A percentile compares a stretch with the other conserved stretches of the same genome.
phyloP scores from a whole-genome alignment of 2,113 vertebrate species.

The Eptesicus fuscus region DNA sequence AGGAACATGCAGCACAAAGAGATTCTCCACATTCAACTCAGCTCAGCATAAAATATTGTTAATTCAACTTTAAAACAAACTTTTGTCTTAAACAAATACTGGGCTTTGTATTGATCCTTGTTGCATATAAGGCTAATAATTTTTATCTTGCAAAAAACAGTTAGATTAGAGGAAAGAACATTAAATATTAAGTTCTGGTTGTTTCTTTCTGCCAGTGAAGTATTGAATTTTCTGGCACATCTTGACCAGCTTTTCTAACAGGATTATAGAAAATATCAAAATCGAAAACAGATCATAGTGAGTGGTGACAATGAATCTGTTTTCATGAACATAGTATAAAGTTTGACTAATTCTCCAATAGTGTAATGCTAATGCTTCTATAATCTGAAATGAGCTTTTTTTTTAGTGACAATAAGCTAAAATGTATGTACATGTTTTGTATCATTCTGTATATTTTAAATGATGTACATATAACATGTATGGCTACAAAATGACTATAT shows the following conservation, averaged over 20 bases:
- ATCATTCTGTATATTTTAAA: background rate
- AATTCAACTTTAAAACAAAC: conserved; percentile 62
- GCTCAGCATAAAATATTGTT: conserved; percentile 68
- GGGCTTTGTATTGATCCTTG: conserved; percentile 11
- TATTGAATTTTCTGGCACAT: background rate
- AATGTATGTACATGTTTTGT: background rate
- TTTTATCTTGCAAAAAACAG: background rate
- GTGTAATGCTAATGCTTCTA: background rate
- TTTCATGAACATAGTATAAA: background rate
- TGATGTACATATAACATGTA: background rate
- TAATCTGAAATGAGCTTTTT: background rate
- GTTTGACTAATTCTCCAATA: background rate
- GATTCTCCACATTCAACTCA: conserved; percentile 48
- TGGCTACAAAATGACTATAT: background rate
- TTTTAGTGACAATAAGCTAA: background rate
- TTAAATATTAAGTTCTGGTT: background rate
- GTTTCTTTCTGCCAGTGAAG: background rate
- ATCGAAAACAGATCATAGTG: background rate
- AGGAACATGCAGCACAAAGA: conserved; percentile 68
- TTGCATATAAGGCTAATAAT: background rate
- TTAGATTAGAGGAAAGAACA: background rate
- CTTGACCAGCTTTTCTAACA: background rate
- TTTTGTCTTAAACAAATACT: background rate
- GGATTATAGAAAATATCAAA: background rate
- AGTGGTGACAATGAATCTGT: background rate